These are phyloP conservation scores for Trachurus trachurus DNA, from an alignment of 2,797 vertebrate genomes.

Conservation along the genomic window DNA sequence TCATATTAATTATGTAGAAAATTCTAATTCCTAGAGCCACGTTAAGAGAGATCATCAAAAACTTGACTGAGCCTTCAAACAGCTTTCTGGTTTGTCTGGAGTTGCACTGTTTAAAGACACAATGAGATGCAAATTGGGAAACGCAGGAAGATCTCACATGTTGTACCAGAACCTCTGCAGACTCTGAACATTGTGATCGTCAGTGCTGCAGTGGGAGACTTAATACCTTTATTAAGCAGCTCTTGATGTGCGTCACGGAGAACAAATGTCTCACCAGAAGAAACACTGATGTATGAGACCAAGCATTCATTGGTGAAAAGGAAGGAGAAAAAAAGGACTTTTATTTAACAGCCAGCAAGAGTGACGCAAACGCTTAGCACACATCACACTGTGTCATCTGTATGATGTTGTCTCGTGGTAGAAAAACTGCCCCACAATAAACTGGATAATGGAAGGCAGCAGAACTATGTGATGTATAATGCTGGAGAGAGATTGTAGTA, in stretches of 20 bases:
- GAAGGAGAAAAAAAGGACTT: neutral
- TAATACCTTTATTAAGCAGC: neutral
- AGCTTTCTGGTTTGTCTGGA: too few species aligned
- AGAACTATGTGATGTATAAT: conserved; percentile 13
- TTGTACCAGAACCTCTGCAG: too few species aligned
- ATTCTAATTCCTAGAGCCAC: too few species aligned
- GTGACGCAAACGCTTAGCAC: neutral
- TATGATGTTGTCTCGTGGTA: conserved; percentile 5
- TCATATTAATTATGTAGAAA: too few species aligned
- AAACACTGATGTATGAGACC: neutral
- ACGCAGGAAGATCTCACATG: too few species aligned
- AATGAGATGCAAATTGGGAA: too few species aligned
- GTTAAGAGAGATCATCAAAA: too few species aligned
- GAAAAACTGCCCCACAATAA: conserved; percentile 1
- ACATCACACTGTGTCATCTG: conserved; percentile 27
- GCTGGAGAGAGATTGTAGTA: neutral
- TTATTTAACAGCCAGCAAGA: conserved; percentile 8
- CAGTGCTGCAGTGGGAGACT: too few species aligned
- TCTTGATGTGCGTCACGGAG: neutral
- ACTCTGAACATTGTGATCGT: too few species aligned
- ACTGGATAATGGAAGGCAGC: conserved; percentile 11
- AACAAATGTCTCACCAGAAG: neutral
- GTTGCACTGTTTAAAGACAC: too few species aligned
- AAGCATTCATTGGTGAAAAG: neutral
- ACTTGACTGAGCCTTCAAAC: too few species aligned